Conservation (phyloP, 2,113 vertebrate species). For the Grammomys dolichurus region DNA sequence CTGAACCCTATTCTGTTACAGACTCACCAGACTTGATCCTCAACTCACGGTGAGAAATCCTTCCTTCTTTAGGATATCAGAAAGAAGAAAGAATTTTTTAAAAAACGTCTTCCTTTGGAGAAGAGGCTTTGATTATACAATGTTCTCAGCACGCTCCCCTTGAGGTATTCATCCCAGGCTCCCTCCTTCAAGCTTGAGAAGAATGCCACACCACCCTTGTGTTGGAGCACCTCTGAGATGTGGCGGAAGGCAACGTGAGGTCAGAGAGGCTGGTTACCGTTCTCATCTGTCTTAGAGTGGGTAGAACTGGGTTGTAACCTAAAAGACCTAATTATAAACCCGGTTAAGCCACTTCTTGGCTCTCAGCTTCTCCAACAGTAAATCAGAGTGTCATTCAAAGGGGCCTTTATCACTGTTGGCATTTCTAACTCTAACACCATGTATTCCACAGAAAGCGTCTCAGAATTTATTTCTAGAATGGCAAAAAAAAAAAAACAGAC, state of each 20-base stretch:
- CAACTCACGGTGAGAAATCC: slow-evolving; percentile 26
- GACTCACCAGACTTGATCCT: slow-evolving; percentile 11
- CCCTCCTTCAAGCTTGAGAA: not conserved
- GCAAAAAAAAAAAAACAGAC: not conserved
- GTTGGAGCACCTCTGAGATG: not conserved
- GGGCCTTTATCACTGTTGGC: not conserved
- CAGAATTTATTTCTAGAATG: not conserved
- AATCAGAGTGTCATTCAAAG: not conserved
- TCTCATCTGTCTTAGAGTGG: not conserved
- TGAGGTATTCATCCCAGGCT: not conserved
- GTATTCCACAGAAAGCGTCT: not conserved
- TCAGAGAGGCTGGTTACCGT: not conserved
- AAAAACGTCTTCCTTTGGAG: not conserved
- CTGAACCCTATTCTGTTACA: not conserved
- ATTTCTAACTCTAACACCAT: not conserved
- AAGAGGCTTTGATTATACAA: slow-evolving; percentile 63
- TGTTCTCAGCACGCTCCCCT: slow-evolving; percentile 3
- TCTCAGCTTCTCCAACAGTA: slow-evolving; percentile 14
- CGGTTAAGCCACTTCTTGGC: not conserved
- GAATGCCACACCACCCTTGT: not conserved
- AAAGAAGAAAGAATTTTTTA: not conserved
- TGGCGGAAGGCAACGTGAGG: not conserved
- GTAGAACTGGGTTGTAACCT: slow-evolving; percentile 38
- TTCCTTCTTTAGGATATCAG: slow-evolving; percentile 23
- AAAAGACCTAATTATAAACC: slow-evolving; percentile 51